Evolutionary conservation across 2,113 vertebrate genomes (phyloP), one percentile per base, ranked within the genome.

Genomic region (Budorcas taxicolor): DNA sequence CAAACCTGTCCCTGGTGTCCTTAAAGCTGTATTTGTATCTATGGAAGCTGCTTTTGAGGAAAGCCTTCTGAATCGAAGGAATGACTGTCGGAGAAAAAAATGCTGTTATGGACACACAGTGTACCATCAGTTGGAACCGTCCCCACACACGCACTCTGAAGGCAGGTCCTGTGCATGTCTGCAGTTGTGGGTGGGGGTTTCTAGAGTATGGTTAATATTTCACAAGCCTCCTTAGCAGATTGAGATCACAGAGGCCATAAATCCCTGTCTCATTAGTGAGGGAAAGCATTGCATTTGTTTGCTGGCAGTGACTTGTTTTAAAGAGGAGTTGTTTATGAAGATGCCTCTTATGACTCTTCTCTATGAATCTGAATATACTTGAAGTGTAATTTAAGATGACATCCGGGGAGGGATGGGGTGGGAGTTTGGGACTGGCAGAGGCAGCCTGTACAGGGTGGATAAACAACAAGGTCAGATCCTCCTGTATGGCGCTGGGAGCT

Each of bases 171-270:
- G 57, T 33, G 36, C 78, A 62, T 52, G 40, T 11, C 0, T 86
- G 36, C 57, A 50, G 52, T 94, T 87, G 29, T 27, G 96, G 71
- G 87, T 53, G 31, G 31, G 36, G 57, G 40, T 43, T 94, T 97
- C 92, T 7, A 67, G 67, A 57, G 58, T 50, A 7, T 45, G 94
- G 90, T 94, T 93, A 93, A 31, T 96, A 95, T 91, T 94, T 97
- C 89, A 90, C 86, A 80, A 92, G 87, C 67, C 78, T 96, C 47
- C 40, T 97, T 90, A 67, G 83, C 85, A 86, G 86, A 93, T n/a
- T 71, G 67, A 93, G 83, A 50, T 95, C 92, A 55, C 45, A 60
- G 17, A 40, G 15, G 11, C 74, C 23, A 27, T 95, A 90, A 93
- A 88, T 93, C 7, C 14, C 57, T 40, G 5, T 91, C 62, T 97